phyloP scores from a whole-genome alignment of 37 sponge, comb jelly and placozoan species.

The Beroe ovata region DNA sequence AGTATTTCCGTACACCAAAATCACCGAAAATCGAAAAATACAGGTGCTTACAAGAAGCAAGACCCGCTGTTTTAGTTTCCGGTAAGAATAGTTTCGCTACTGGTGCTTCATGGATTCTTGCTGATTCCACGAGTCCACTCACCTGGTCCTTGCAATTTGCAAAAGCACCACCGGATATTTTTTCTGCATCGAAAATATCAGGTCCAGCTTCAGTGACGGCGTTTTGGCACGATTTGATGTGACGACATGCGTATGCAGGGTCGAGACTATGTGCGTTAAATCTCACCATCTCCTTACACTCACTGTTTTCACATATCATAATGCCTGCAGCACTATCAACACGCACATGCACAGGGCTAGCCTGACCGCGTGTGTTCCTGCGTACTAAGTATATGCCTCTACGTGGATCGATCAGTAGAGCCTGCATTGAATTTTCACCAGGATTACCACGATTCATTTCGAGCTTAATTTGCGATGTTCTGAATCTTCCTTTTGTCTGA shows the following conservation, averaged over 20 bases:
- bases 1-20: slow-evolving; percentile 16
- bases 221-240: background rate
- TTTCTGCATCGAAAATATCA: background rate
- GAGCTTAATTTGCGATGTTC: background rate
- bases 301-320: background rate
- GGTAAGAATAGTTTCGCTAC: background rate
- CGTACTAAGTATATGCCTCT: background rate
- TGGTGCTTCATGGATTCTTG: background rate
- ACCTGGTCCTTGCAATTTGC: background rate
- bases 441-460: background rate
- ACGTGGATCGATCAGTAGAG: background rate
- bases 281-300: background rate
- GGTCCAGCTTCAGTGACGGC: background rate
- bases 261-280: background rate
- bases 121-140: background rate
- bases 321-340: background rate
- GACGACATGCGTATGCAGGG: background rate
- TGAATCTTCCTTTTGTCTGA: no score
- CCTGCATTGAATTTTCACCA: background rate
- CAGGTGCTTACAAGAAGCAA: background rate
- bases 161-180: background rate
- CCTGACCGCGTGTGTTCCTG: background rate
- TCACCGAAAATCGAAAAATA: background rate
- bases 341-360: slow-evolving; percentile 2
- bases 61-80: background rate